phyloP scores from a whole-genome alignment of 2,888 invertebrate species.

The Pristionchus exspectatus region DNA sequence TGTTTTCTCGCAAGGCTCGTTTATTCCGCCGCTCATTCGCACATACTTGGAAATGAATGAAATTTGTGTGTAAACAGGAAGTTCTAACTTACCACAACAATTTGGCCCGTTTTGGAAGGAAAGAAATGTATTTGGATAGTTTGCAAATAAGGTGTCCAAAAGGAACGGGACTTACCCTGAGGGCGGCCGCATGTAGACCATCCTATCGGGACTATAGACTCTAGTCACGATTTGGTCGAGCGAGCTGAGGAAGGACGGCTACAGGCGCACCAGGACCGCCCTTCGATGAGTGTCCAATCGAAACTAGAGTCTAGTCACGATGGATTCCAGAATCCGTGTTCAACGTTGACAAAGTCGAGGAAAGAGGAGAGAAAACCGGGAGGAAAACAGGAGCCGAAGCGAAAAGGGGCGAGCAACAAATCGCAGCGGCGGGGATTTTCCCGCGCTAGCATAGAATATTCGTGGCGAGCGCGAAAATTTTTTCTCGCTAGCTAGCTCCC shows the following conservation, averaged over 20 bases:
- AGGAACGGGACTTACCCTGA: background rate
- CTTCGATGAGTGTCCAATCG: background rate
- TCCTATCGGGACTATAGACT: slow-evolving; percentile 28
- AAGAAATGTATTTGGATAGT: background rate
- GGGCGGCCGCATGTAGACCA: background rate
- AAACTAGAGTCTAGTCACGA: background rate
- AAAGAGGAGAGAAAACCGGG: background rate
- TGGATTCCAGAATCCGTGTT: background rate
- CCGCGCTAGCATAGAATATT: slow-evolving; percentile 4
- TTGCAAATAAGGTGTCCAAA: background rate
- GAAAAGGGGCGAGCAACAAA: background rate
- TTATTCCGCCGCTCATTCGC: background rate
- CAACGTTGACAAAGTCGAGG: background rate
- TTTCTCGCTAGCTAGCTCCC: background rate
- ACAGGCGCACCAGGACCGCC: no score
- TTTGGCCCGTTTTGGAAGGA: no score
- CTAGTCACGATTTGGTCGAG: background rate
- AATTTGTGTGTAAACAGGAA: background rate
- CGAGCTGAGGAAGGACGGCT: background rate
- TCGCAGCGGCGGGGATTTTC: background rate
- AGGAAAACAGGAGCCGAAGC: background rate
- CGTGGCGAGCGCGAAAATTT: background rate
- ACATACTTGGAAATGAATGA: background rate
- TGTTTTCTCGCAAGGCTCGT: background rate
- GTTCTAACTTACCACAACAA: no score